These are phyloP conservation scores for Ceyx margarethae DNA, from an alignment of 2,113 vertebrate genomes.

Conservation along the genomic window DNA sequence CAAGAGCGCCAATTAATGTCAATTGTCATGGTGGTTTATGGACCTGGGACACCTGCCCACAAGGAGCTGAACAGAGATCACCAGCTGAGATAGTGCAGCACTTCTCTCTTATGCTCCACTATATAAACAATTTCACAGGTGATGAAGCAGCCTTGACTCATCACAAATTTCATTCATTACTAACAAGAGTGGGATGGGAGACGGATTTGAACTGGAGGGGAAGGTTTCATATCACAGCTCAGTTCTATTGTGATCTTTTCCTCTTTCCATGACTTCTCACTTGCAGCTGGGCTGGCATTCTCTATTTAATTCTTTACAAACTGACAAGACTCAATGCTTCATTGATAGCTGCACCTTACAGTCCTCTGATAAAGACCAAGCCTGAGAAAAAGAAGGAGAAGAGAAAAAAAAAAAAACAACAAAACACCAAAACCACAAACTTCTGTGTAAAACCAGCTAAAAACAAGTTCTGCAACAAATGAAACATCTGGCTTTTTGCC, in stretches of 20 bases:
- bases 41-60: background rate
- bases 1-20: conserved; percentile 53
- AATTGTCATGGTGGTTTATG: background rate
- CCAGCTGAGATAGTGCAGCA: background rate
- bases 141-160: background rate
- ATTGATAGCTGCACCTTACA: background rate
- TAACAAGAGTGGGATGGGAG: background rate
- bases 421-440: too few relatives aligned
- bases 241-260: background rate
- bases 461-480: background rate
- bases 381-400: background rate
- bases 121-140: background rate
- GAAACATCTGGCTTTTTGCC: background rate
- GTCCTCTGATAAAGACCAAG: background rate
- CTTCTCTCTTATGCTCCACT: background rate
- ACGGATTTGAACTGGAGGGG: accelerated
- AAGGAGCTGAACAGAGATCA: background rate
- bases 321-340: background rate
- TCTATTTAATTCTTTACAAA: background rate
- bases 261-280: background rate
- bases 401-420: background rate
- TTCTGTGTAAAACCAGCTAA: background rate
- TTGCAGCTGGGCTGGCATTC: background rate
- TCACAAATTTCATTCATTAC: background rate
- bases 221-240: background rate